Conservation (phyloP, 2,888 invertebrate species). For the Rugalucina vietnamica region DNA sequence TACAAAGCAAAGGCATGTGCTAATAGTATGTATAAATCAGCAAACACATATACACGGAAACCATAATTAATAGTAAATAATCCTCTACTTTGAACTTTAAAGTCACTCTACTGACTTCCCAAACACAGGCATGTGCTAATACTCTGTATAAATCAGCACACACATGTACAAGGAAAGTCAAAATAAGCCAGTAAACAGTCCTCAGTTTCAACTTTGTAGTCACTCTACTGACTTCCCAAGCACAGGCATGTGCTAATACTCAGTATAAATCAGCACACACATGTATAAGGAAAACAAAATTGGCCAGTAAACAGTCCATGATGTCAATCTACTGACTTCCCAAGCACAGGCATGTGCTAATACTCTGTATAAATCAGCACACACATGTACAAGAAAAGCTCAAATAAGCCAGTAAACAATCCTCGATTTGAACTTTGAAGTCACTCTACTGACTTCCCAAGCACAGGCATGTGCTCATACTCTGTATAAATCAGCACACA, state of each 20-base stretch:
- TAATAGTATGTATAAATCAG: not conserved
- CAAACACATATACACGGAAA: not conserved
- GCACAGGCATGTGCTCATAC: not conserved
- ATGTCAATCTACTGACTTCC: not conserved
- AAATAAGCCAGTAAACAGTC: too few relatives aligned
- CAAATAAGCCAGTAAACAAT: not conserved
- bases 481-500: not conserved
- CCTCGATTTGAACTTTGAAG: too few relatives aligned
- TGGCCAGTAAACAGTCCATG: too few relatives aligned
- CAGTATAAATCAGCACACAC: not conserved
- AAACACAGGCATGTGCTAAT: not conserved
- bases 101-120: too few relatives aligned
- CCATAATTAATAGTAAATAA: too few relatives aligned
- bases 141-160: not conserved
- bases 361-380: not conserved
- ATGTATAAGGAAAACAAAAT: not conserved
- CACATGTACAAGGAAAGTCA: not conserved
- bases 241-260: not conserved
- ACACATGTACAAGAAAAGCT: not conserved
- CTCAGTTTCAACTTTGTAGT: not conserved
- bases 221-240: not conserved
- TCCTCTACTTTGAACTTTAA: too few relatives aligned
- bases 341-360: slow-evolving; percentile 4
- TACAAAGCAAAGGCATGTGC: not conserved
- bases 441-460: not conserved